Evolutionary conservation across 2,113 vertebrate species (phyloP), one percentile per base, ranked within the genome.

Genomic region (Platysteira castanea): DNA sequence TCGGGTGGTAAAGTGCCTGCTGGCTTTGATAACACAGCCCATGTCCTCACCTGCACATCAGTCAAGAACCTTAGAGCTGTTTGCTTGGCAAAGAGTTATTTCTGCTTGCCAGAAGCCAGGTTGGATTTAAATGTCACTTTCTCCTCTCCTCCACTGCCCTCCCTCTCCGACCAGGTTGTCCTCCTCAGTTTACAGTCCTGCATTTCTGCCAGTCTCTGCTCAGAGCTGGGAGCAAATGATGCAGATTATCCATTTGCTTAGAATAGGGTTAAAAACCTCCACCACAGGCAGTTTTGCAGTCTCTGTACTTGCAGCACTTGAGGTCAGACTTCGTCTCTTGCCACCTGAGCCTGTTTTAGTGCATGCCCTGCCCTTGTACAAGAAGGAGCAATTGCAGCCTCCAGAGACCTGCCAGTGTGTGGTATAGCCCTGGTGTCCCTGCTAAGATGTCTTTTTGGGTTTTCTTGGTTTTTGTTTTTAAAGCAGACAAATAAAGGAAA

Each of bases 281-380:
- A 42, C 22, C 0, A 1, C 0, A 0, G 9, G 47, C 1, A 2
- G 22, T 56, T 65, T 74, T 15, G 1, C 3, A 1, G 2, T 59
- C 44, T 84, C 5, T 3, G 13, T 52, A 21, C 56, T 85, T 57
- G 9, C 9, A 46, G 7, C 46, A 10, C 33, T 56, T 44, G 21
- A n/a, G 49, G 47, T 75, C 37, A 44, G 70, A 22, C 79, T 79
- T 79, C 4, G 3, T 63, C 28, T 80, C 27, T 46, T 90, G 44
- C 23, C 46, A 73, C 67, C 69, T 47, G 33, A 76, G 22, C n/a
- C 76, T 52, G 26, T 68, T 75, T 22, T 71, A 76, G 67, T 76
- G 30, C 27, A 68, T 79, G 26, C 42, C 35, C 33, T 90, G 41
- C 39, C 39, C 35, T 91, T 35, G 46, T 23, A 46, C 53, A 76